Base-by-base conservation (phyloP, 1,140 invertebrate species). In the Megathymus violae region DNA sequence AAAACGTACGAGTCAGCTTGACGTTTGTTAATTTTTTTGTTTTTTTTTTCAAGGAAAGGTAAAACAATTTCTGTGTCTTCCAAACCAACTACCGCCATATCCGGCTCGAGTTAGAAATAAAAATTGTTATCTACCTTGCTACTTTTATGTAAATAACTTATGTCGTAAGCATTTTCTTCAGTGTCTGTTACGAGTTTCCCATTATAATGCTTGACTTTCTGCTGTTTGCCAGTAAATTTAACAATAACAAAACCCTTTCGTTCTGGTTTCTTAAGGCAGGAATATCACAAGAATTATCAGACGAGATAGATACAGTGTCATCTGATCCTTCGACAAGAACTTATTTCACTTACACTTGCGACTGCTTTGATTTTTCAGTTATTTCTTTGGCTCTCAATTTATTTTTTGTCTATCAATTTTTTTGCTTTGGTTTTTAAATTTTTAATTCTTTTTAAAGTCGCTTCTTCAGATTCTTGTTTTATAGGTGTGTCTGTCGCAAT, bases 31-130 rank as follows among this genome's bases (percentile, higher is more conserved):
- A n/a, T n/a, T n/a, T n/a, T n/a, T n/a, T n/a, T n/a, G n/a, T n/a
- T n/a, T n/a, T n/a, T n/a, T n/a, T n/a, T n/a, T n/a, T n/a, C n/a
- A n/a, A n/a, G n/a, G n/a, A n/a, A n/a, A n/a, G n/a, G n/a, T n/a
- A n/a, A n/a, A n/a, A n/a, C n/a, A n/a, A n/a, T n/a, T n/a, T n/a
- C n/a, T n/a, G n/a, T n/a, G n/a, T n/a, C n/a, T n/a, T n/a, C n/a
- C n/a, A n/a, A n/a, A n/a, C n/a, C n/a, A n/a, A 40, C 51, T 10
- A 16, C 40, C 22, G 51, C 36, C 6, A 46, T 48, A 62, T 67
- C 52, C 7, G 65, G 60, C 51, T 62, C 60, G 15, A 67, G 4
- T 44, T 59, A 59, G 59, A 67, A 67, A 11, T 62, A 59, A 14
- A 67, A 62, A 47, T 11, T 1, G 43, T 62, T 59, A 13, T 67